Conservation (phyloP, 1,140 invertebrate species). For the Sycobia sp. region DNA sequence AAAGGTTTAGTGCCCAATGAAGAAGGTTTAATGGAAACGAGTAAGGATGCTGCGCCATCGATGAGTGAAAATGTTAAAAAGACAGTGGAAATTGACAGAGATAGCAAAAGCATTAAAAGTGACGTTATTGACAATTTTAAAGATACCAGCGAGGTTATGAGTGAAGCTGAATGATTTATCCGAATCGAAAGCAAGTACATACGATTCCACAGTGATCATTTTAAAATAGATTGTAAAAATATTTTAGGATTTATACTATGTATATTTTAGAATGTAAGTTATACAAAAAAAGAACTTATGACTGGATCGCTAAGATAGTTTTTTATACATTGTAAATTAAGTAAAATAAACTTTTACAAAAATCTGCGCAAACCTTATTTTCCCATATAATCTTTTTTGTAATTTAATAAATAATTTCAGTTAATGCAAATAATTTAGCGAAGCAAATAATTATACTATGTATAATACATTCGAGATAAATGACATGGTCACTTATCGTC, state of each 20-base stretch:
- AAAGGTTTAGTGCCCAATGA: conserved; percentile 43
- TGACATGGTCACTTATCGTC: too few relatives aligned
- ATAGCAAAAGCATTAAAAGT: conserved; percentile 11
- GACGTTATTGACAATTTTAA: conserved; percentile 25
- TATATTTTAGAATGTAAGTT: conserved; percentile 5
- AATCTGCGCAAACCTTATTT: too few relatives aligned
- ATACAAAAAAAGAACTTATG: neutral
- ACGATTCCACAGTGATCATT: too few relatives aligned
- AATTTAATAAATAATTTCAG: too few relatives aligned
- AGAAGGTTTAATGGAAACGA: neutral
- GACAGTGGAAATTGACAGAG: neutral
- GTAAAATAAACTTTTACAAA: too few relatives aligned
- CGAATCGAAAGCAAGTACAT: neutral
- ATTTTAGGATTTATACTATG: conserved; percentile 5
- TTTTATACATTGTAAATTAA: conserved; percentile 18
- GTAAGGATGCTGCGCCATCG: neutral
- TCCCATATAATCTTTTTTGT: too few relatives aligned
- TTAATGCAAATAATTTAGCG: too few relatives aligned
- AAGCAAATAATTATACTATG: too few relatives aligned
- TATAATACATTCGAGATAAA: too few relatives aligned
- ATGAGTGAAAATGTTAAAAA: neutral
- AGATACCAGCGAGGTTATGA: neutral
- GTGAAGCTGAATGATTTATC: conserved; percentile 16
- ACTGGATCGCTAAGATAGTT: neutral
- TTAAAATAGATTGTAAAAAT: conserved; percentile 11